phyloP scores from a whole-genome alignment of 2,888 invertebrate species.

The Tachina lurida region DNA sequence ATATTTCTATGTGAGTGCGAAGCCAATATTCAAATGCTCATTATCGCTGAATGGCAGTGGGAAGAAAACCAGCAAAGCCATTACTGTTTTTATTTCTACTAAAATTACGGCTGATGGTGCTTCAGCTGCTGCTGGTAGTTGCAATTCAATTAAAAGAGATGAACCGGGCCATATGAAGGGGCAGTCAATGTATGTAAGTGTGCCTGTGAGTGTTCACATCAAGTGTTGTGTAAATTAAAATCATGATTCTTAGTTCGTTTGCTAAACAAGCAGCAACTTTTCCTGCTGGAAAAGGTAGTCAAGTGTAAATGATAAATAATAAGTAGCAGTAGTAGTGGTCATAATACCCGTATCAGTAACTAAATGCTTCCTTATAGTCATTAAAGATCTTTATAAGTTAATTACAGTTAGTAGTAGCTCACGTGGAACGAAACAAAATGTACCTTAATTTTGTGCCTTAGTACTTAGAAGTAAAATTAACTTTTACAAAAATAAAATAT shows the following conservation, averaged over 20 bases:
- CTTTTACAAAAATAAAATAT: too few species aligned
- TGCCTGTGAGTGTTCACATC: slow-evolving; percentile 20
- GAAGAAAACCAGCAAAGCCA: not conserved
- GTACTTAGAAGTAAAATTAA: not conserved
- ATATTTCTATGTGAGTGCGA: slow-evolving; percentile 21
- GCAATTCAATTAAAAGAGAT: slow-evolving; percentile 61
- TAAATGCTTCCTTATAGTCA: slow-evolving; percentile 33
- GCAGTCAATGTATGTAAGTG: not conserved
- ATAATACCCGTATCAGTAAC: slow-evolving; percentile 18
- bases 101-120: not conserved
- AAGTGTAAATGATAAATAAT: slow-evolving; percentile 14
- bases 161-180: slow-evolving; percentile 10
- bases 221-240: slow-evolving; percentile 56
- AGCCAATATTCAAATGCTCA: slow-evolving; percentile 39
- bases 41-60: slow-evolving; percentile 5
- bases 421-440: slow-evolving; percentile 42
- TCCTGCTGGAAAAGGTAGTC: not conserved
- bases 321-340: not conserved
- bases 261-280: slow-evolving; percentile 30
- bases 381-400: slow-evolving; percentile 60
- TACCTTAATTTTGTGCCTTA: not conserved
- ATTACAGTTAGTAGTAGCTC: slow-evolving; percentile 58
- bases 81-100: not conserved
- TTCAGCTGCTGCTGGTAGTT: slow-evolving; percentile 12
- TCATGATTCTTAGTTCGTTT: slow-evolving; percentile 38